Conservation (phyloP, 2,888 invertebrate species). For the Metalampra italica region DNA sequence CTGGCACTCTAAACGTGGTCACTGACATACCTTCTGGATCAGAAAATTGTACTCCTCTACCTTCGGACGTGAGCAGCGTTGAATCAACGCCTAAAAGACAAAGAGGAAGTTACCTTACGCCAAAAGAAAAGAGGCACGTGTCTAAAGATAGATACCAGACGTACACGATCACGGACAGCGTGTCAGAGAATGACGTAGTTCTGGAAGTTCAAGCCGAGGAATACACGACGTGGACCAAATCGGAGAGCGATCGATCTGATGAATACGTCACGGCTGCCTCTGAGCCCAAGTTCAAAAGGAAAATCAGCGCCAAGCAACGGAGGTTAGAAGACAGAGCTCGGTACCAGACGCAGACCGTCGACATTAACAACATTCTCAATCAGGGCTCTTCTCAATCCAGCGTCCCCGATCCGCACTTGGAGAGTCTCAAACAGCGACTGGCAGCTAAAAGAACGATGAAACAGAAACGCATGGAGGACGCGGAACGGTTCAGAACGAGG, state of each 20-base stretch:
- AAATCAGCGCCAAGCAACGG: slow-evolving; percentile 81
- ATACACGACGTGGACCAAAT: slow-evolving; percentile 66
- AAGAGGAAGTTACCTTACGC: slow-evolving; percentile 79
- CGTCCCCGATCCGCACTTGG: slow-evolving; percentile 53
- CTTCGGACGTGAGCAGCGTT: slow-evolving; percentile 85
- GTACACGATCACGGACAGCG: slow-evolving; percentile 84
- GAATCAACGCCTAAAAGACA: slow-evolving; percentile 86
- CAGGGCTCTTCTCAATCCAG: slow-evolving; percentile 28
- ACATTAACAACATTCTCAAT: slow-evolving; percentile 44
- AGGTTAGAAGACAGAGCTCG: slow-evolving; percentile 82
- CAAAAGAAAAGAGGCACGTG: slow-evolving; percentile 86
- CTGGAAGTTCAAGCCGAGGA: slow-evolving; percentile 52
- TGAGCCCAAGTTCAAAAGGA: slow-evolving; percentile 54
- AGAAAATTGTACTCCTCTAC: slow-evolving; percentile 80
- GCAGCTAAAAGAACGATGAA: slow-evolving; percentile 72
- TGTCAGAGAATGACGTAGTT: slow-evolving; percentile 44
- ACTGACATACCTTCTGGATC: slow-evolving; percentile 76
- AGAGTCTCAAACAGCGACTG: slow-evolving; percentile 55
- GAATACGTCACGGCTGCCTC: slow-evolving; percentile 55
- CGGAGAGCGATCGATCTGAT: slow-evolving; percentile 61
- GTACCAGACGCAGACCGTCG: slow-evolving; percentile 83
- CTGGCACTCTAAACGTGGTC: slow-evolving; percentile 76
- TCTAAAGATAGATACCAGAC: slow-evolving; percentile 90
- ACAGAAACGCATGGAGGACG: slow-evolving; percentile 81
- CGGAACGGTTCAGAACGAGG: slow-evolving; percentile 86